phyloP scores from a whole-genome alignment of 1,140 invertebrate species.

The Nebria ingens region DNA sequence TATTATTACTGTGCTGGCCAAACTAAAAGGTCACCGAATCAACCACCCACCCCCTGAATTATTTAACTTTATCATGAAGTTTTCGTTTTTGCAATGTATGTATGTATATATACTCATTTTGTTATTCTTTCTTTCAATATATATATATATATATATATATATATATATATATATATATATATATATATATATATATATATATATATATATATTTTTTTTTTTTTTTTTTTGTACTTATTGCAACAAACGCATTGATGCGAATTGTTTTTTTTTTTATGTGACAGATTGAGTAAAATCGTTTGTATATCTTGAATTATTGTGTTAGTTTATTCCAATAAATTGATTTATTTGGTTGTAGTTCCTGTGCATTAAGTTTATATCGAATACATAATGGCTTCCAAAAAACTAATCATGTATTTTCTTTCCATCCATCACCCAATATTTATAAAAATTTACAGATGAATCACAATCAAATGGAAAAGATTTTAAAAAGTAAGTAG shows the following conservation, averaged over 20 bases:
- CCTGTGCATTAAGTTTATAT: constrained; percentile 9
- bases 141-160: no score
- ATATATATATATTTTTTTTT: constrained; percentile 1
- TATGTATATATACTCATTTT: constrained; percentile 8
- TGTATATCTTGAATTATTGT: constrained; percentile 2
- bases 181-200: background rate
- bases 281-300: constrained; percentile 5
- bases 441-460: no score
- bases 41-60: constrained; percentile 4
- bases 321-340: constrained; percentile 7
- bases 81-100: background rate
- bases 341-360: constrained; percentile 9
- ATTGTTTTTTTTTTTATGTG: background rate
- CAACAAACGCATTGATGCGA: background rate
- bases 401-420: background rate
- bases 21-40: background rate
- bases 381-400: constrained; percentile 6
- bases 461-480: no score
- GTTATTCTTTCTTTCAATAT: no score
- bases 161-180: background rate
- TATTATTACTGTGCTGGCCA: background rate
- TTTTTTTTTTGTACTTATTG: constrained; percentile 4
- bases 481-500: no score
- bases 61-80: background rate
- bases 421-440: background rate